Evolutionary conservation across 1,140 invertebrate genomes (phyloP).

Genomic region (Saccostrea echinata): DNA sequence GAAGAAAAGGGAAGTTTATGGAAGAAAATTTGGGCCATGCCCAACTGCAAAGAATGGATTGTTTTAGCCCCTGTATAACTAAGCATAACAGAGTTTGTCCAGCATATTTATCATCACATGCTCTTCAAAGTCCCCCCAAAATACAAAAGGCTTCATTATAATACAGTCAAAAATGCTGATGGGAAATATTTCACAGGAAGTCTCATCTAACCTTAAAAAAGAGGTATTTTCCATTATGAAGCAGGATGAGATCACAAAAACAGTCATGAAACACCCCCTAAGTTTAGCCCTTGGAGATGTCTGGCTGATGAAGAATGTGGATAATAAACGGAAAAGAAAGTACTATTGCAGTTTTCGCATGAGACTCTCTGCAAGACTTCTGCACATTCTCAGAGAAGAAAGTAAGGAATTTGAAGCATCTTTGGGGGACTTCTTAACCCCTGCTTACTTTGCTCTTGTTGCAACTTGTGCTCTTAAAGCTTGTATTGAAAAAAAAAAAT

Average conservation of each 20-base stretch:
- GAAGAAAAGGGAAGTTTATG: not conserved
- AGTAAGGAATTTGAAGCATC: too few species aligned
- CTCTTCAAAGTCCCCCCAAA: too few species aligned
- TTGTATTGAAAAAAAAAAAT: too few species aligned
- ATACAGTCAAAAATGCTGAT: too few species aligned
- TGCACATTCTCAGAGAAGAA: not conserved
- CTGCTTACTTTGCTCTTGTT: too few species aligned
- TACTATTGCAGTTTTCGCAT: not conserved
- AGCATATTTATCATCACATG: not conserved
- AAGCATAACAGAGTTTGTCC: slow-evolving; percentile 41
- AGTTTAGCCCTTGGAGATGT: not conserved
- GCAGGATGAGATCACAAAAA: not conserved
- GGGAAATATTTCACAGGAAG: too few species aligned
- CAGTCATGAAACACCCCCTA: not conserved
- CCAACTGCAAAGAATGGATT: slow-evolving; percentile 46
- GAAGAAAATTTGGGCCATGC: slow-evolving; percentile 42
- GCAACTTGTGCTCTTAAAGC: too few species aligned
- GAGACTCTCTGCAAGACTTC: not conserved
- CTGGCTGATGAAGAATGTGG: not conserved
- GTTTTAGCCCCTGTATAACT: not conserved
- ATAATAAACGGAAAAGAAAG: not conserved
- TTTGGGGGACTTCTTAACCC: too few species aligned
- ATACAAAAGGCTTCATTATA: too few species aligned
- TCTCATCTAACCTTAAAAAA: not conserved
- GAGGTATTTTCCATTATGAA: not conserved